Percentiles rank a stretch among this genome's conserved stretches.
These are phyloP conservation scores for Tinea trinotella DNA, from an alignment of 2,888 invertebrate genomes.

Conservation along the genomic window DNA sequence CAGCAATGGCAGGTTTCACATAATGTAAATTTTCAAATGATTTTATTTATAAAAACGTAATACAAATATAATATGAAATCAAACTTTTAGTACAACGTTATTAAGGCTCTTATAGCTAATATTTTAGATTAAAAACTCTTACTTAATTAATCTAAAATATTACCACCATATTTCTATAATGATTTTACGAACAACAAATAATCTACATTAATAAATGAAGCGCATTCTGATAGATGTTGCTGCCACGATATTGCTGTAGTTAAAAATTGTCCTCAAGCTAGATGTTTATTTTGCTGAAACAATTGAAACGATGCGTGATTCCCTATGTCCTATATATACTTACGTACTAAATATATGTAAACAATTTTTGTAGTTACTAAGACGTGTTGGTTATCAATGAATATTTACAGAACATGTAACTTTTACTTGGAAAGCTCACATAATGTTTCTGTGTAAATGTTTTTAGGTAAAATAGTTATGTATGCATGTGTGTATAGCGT, in stretches of 20 bases:
- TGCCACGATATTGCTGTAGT: slow-evolving; percentile 31
- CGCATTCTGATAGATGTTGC: slow-evolving; percentile 22
- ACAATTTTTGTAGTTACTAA: neutral
- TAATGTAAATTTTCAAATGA: slow-evolving; percentile 35
- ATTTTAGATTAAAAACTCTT: neutral
- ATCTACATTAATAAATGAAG: slow-evolving; percentile 11
- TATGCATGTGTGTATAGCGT: neutral
- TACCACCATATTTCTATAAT: slow-evolving; percentile 15
- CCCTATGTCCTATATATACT: neutral
- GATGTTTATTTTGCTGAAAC: slow-evolving; percentile 59
- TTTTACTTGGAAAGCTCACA: neutral
- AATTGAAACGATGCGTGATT: slow-evolving; percentile 38
- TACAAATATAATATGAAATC: slow-evolving; percentile 34
- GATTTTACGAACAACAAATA: slow-evolving; percentile 11
- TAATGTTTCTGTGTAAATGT: neutral
- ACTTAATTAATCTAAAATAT: slow-evolving; percentile 5
- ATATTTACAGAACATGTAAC: neutral
- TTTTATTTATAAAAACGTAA: slow-evolving; percentile 55
- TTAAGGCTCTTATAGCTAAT: neutral
- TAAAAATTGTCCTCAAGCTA: slow-evolving; percentile 43
- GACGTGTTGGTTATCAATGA: neutral
- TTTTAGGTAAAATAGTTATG: too few species aligned
- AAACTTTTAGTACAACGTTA: neutral
- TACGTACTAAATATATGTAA: neutral
- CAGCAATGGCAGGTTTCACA: slow-evolving; percentile 54